Evolutionary conservation across 2,113 vertebrate species (phyloP).

Genomic region (Seriola quinqueradiata): DNA sequence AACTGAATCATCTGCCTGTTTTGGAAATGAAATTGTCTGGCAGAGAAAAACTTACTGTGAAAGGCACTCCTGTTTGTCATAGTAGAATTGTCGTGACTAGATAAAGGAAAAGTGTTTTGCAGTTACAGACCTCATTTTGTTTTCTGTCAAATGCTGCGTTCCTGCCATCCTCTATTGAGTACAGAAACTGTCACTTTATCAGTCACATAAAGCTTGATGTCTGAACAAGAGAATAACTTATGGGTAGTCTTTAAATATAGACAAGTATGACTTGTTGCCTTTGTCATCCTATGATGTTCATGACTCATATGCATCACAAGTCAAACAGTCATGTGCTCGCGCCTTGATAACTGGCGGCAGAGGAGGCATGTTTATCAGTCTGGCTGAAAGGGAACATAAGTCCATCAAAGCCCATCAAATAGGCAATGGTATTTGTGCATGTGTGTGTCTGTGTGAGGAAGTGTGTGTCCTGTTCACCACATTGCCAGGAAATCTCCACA

Average conservation of each 20-base stretch:
- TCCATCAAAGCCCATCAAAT: conserved; percentile 35
- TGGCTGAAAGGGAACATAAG: conserved; percentile 23
- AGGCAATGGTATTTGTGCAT: conserved; percentile 24
- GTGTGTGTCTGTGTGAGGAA: conserved; percentile 46
- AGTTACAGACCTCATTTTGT: conserved; percentile 37
- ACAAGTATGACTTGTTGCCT: conserved; percentile 44
- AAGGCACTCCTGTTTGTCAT: conserved; percentile 38
- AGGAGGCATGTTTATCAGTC: conserved; percentile 27
- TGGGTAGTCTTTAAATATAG: conserved; percentile 38
- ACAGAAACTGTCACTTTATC: conserved; percentile 52
- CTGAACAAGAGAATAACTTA: conserved; percentile 52
- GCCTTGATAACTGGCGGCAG: conserved; percentile 14
- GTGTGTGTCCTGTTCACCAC: conserved; percentile 55
- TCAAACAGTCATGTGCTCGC: conserved; percentile 38
- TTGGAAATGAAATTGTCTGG: conserved; percentile 49
- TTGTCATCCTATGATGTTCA: conserved; percentile 42
- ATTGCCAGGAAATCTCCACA: conserved; percentile 68
- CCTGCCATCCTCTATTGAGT: conserved; percentile 31
- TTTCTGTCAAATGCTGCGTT: conserved; percentile 41
- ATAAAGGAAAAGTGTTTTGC: conserved; percentile 44
- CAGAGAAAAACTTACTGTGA: conserved; percentile 34
- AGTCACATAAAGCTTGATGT: conserved; percentile 49
- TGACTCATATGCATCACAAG: conserved; percentile 58
- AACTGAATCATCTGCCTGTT: conserved; percentile 38
- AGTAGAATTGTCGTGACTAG: conserved; percentile 21